phyloP scores from a whole-genome alignment of 1,140 invertebrate species.

The Microvelia longipes region DNA sequence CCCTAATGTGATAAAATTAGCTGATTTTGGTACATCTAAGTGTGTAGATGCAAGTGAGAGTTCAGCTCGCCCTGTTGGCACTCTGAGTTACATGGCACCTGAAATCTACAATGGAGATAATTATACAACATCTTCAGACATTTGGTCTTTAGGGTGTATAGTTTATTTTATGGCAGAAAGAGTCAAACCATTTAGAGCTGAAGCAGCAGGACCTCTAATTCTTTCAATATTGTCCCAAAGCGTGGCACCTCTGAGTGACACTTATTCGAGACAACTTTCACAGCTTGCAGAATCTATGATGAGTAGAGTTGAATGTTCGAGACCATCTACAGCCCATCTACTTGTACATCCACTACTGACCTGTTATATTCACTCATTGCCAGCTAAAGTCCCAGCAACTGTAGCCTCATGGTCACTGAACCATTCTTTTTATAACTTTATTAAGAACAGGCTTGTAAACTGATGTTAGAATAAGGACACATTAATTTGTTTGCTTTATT shows the following conservation, averaged over 20 bases:
- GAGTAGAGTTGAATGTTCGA: not conserved
- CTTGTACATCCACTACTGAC: not conserved
- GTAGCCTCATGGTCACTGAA: not conserved
- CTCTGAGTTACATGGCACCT: not conserved
- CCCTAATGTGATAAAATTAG: not conserved
- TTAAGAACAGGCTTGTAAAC: not conserved
- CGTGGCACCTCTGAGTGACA: not conserved
- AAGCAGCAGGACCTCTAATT: not conserved
- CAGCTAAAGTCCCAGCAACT: not conserved
- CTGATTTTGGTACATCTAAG: not conserved
- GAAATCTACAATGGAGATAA: not conserved
- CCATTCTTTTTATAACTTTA: not conserved
- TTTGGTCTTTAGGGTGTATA: not conserved
- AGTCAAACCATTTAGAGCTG: not conserved
- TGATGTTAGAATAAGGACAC: no score
- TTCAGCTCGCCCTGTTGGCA: not conserved
- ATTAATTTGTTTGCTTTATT: no score
- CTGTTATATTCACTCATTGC: not conserved
- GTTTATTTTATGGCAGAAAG: not conserved
- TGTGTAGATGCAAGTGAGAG: not conserved
- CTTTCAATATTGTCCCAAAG: not conserved
- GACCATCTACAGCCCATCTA: not conserved
- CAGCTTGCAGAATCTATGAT: not conserved
- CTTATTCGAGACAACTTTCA: not conserved
- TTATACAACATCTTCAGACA: not conserved